These are phyloP conservation scores for Zeuzera pyrina DNA, from an alignment of 2,888 invertebrate genomes.

Conservation along the genomic window DNA sequence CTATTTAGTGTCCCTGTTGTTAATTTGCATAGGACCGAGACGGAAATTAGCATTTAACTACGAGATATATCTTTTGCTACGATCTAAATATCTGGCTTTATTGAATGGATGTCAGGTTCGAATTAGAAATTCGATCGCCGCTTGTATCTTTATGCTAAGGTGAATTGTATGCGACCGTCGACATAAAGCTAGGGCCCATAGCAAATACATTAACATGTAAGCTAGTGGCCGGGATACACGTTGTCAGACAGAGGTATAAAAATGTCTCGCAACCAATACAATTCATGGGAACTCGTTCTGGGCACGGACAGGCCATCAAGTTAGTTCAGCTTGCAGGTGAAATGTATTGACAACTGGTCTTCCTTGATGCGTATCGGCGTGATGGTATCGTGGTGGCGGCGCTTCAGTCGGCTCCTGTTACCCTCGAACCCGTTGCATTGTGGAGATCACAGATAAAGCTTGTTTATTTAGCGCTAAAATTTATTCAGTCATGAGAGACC, in stretches of 20 bases:
- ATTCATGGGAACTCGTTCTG: conserved; percentile 63
- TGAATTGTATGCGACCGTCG: conserved; percentile 10
- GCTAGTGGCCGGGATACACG: conserved; percentile 33
- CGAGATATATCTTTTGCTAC: neutral
- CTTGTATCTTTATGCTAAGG: conserved; percentile 9
- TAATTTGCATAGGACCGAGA: conserved; percentile 55
- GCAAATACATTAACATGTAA: conserved; percentile 52
- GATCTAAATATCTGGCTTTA: conserved; percentile 24
- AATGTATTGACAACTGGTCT: conserved; percentile 72
- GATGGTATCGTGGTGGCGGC: conserved; percentile 65
- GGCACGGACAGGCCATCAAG: conserved; percentile 55
- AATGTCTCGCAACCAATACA: conserved; percentile 56
- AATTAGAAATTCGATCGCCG: conserved; percentile 40
- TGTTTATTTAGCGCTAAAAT: conserved; percentile 69
- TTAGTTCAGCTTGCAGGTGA: conserved; percentile 53
- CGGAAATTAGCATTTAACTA: conserved; percentile 51
- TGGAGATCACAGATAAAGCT: conserved; percentile 62
- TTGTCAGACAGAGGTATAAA: conserved; percentile 57
- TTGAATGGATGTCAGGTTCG: conserved; percentile 18
- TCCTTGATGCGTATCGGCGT: conserved; percentile 70
- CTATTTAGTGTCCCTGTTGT: conserved; percentile 55
- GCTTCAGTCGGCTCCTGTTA: conserved; percentile 62
- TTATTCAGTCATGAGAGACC: conserved; percentile 56
- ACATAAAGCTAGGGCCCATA: conserved; percentile 16
- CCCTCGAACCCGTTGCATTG: conserved; percentile 58